A percentile compares a stretch with the other conserved stretches of the same genome.
Conservation (phyloP, 2,888 invertebrate genomes). For the Eupithecia subfuscata region DNA sequence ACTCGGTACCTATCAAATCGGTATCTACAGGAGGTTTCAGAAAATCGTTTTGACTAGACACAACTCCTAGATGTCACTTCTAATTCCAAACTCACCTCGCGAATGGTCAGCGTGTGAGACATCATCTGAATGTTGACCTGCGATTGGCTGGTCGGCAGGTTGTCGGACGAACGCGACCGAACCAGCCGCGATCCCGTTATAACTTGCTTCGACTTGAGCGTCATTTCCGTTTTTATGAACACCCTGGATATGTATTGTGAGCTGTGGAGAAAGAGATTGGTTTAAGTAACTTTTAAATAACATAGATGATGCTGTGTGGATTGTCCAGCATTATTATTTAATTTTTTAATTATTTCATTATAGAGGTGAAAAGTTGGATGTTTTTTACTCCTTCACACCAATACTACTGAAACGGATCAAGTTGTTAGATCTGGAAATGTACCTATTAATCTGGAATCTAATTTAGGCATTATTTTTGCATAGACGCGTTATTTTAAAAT, state of each 20-base stretch:
- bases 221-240: slow-evolving; percentile 97
- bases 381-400: too few species aligned
- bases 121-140: slow-evolving; percentile 98
- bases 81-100: slow-evolving; percentile 88
- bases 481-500: too few species aligned
- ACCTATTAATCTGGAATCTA: too few species aligned
- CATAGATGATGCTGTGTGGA: too few species aligned
- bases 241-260: slow-evolving; percentile 97
- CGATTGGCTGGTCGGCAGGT: slow-evolving; percentile 95
- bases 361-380: too few species aligned
- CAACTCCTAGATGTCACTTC: background rate
- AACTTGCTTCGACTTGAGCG: slow-evolving; percentile 93
- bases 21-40: slow-evolving; percentile 1
- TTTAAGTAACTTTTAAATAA: background rate
- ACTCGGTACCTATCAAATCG: background rate
- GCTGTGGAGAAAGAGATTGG: slow-evolving; percentile 71
- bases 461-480: too few species aligned
- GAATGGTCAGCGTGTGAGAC: slow-evolving; percentile 95
- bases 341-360: too few species aligned
- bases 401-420: too few species aligned
- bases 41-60: background rate
- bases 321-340: too few species aligned
- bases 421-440: too few species aligned
- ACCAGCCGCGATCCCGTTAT: slow-evolving; percentile 91
- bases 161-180: slow-evolving; percentile 94